Base-by-base conservation (phyloP, 2,888 invertebrate species). In the Drosophila robusta region DNA sequence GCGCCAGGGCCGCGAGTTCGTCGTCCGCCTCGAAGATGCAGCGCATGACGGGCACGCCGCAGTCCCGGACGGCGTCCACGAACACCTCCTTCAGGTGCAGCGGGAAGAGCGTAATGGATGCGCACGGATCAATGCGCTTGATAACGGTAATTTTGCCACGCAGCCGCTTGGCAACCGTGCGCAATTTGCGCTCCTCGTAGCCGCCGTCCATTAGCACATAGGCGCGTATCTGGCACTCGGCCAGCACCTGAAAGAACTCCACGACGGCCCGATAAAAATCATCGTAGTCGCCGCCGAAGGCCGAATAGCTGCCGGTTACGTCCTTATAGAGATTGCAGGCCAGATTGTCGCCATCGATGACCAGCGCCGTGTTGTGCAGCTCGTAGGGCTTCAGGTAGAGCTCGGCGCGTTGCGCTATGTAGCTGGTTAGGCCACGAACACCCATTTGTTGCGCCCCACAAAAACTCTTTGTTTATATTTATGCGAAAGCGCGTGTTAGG, bases 1-100 rank as follows among this genome's bases (percentile, higher is more conserved):
- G 94, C 0, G 98, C 97, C 77, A 98, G 91, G 0, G 95, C 95
- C 0, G 98, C 98, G 57, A 98, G 95, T 87, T 97, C 96, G 78
- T 95, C 95, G 90, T 99, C 99, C 1, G 98, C 98, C 92, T 99
- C 98, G 91, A 96, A 97, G 77, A 96, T 94, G 88, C 97, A 96
- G 54, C 96, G 94, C 46, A 95, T 95, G 69, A 95, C 94, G 9
- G 94, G 93, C 8, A 98, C 93, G 7, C 93, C 93, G 87, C 96
- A 93, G 76, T 95, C 95, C 4, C 89, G 87, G 1, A 97, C 92
- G 0, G 96, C 94, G 89, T 95, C 95, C 57, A 94, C 93, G 85
- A 98, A 97, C 0, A 96, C 95, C 81, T 96, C 95, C 55, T 95
- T 93, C 46, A 96, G 91, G 63, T 97, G 93, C 22, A 96, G 91